A percentile compares a stretch with the other conserved stretches of the same genome.
Evolutionary conservation across 2,113 vertebrate species (phyloP).

Genomic region (Rafetus swinhoei): DNA sequence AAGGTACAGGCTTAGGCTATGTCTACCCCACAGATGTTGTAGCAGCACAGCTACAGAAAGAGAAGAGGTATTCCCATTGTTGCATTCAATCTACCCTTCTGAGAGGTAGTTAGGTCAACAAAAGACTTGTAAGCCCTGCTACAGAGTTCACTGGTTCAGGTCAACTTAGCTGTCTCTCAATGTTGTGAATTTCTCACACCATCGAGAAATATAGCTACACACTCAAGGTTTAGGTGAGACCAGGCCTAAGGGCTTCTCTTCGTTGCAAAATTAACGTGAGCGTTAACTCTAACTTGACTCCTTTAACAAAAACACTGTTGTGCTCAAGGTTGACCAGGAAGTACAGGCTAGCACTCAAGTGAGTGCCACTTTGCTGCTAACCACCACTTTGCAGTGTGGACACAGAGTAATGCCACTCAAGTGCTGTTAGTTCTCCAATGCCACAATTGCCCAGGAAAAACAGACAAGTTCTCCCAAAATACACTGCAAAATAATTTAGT

Average conservation of each 20-base stretch:
- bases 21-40: background rate
- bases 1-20: background rate
- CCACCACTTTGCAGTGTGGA: background rate
- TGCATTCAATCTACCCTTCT: background rate
- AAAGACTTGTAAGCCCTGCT: background rate
- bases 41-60: background rate
- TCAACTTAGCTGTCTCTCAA: background rate
- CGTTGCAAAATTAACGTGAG: background rate
- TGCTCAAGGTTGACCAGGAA: background rate
- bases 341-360: background rate
- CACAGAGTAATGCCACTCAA: background rate
- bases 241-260: background rate
- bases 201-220: background rate
- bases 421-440: background rate
- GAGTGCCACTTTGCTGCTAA: background rate
- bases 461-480: background rate
- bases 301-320: background rate
- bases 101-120: background rate
- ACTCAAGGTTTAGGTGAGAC: background rate
- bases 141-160: no score
- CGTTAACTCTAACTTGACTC: background rate
- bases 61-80: background rate
- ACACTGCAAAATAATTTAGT: background rate
- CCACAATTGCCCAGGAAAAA: fast-evolving
- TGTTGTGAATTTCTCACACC: background rate